These are phyloP conservation scores for Myoxocephalus aenaeus DNA, from an alignment of 2,797 vertebrate genomes.

Conservation along the genomic window DNA sequence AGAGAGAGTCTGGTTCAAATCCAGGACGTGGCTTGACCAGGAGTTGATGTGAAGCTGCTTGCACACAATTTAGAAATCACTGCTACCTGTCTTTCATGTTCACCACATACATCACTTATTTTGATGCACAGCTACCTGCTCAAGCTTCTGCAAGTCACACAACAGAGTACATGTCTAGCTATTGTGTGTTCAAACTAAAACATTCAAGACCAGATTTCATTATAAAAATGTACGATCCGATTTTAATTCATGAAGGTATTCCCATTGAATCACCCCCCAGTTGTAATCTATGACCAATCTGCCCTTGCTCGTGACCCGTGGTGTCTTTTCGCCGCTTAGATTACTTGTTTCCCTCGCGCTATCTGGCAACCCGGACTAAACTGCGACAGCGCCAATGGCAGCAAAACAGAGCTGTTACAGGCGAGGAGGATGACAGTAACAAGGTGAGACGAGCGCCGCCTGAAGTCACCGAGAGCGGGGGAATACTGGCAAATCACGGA, in stretches of 20 bases:
- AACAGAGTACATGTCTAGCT: neutral
- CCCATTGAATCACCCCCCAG: neutral
- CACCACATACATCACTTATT: neutral
- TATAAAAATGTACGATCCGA: neutral
- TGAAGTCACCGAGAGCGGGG: constrained; percentile 24
- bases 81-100: neutral
- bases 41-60: neutral
- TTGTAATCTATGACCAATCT: neutral
- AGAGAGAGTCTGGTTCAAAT: neutral
- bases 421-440: constrained; percentile 83
- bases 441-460: constrained; percentile 80
- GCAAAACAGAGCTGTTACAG: constrained; percentile 70
- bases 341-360: constrained; percentile 65
- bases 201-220: neutral
- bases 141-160: neutral
- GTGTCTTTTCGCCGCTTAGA: constrained; percentile 22
- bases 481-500: neutral
- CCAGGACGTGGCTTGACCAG: neutral
- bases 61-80: neutral
- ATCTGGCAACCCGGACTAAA: constrained; percentile 81
- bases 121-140: neutral
- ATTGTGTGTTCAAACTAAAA: neutral
- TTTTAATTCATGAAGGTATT: neutral
- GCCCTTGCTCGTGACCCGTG: constrained; percentile 2
- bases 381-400: constrained; percentile 84